phyloP scores from a whole-genome alignment of 2,113 vertebrate species.

The Empidonax alnorum region DNA sequence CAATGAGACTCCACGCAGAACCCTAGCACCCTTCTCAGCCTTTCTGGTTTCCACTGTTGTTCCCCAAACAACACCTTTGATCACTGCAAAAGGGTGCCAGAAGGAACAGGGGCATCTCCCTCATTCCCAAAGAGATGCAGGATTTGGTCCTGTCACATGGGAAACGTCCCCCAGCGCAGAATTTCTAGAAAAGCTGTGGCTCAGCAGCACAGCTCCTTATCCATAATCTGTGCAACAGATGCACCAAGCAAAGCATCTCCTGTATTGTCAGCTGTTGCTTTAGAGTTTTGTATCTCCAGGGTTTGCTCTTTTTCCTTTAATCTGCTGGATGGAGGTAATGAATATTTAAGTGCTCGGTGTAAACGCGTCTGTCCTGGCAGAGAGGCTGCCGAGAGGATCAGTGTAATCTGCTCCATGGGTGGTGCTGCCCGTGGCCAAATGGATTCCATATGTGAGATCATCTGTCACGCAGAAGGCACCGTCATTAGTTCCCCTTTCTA shows the following conservation, averaged over 20 bases:
- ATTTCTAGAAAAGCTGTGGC: neutral
- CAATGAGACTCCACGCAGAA: neutral
- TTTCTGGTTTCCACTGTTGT: neutral
- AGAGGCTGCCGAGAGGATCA: neutral
- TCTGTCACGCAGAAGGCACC: slow-evolving; percentile 7
- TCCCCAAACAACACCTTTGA: neutral
- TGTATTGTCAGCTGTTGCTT: neutral
- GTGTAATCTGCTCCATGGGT: neutral
- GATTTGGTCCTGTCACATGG: neutral
- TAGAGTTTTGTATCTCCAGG: neutral
- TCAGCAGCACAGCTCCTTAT: neutral
- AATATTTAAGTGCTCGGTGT: neutral
- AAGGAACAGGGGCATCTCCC: neutral
- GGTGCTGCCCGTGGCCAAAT: slow-evolving; percentile 29
- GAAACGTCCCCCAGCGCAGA: neutral
- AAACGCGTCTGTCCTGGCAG: neutral
- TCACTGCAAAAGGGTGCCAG: neutral
- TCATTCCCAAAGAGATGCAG: neutral
- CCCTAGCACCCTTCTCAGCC: neutral
- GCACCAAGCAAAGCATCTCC: neutral
- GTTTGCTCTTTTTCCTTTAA: neutral
- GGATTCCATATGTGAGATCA: slow-evolving; percentile 27
- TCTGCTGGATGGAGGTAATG: neutral
- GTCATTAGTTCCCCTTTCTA: neutral
- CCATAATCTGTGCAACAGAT: neutral